Conservation (phyloP, 2,113 vertebrate genomes). For the Epinephelus moara region DNA sequence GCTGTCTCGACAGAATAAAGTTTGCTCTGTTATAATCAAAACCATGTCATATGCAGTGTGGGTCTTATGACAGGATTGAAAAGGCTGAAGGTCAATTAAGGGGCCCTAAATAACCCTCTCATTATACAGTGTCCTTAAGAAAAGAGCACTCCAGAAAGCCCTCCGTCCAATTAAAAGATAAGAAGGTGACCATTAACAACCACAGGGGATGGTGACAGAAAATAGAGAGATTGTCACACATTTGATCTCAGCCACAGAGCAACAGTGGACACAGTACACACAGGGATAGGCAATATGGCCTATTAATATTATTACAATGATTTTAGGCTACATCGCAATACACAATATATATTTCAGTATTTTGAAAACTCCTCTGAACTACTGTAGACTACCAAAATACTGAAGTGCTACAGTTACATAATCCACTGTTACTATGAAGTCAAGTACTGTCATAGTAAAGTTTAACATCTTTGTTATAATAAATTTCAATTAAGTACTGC, state of each 20-base stretch:
- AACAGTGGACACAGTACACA: neutral
- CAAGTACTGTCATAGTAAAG: too few species aligned
- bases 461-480: too few species aligned
- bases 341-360: too few species aligned
- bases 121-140: constrained; percentile 75
- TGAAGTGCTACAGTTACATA: too few species aligned
- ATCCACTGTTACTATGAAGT: too few species aligned
- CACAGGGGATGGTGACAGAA: constrained; percentile 53
- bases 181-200: constrained; percentile 75
- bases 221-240: constrained; percentile 52
- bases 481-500: too few species aligned
- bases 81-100: constrained; percentile 71
- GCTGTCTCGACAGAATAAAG: constrained; percentile 19
- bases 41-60: constrained; percentile 17
- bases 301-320: too few species aligned
- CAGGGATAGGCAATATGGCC: too few species aligned
- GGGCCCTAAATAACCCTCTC: constrained; percentile 65
- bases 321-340: too few species aligned
- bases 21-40: constrained; percentile 28
- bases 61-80: constrained; percentile 42
- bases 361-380: too few species aligned
- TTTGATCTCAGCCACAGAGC: constrained; percentile 58
- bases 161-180: constrained; percentile 80
- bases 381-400: too few species aligned
- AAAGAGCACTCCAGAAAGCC: constrained; percentile 69